Evolutionary conservation across 2,113 vertebrate species (phyloP), one percentile per base, ranked within the genome.

Genomic region (Bujurquina vittata): DNA sequence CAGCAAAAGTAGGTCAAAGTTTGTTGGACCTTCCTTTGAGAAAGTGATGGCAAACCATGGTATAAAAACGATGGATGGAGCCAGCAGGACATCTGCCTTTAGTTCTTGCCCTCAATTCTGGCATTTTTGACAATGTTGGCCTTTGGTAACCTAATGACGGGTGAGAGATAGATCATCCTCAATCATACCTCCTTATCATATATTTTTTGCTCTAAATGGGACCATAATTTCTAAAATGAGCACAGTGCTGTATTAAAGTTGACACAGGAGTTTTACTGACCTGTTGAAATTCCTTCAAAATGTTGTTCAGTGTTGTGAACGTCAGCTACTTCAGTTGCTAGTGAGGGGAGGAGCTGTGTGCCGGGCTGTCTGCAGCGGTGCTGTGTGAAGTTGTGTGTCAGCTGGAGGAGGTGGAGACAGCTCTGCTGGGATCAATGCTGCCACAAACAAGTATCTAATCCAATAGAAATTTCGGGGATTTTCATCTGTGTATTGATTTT

Each of bases 1-100:
- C 56, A 65, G 49, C 58, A 17, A 74, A 89, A 46, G 59, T 35
- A 80, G 43, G 58, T 61, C 60, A 29, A 35, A 57, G 59, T 77
- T 80, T 22, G 31, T 72, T 14, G 1, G 17, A 26, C 3, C 1
- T 79, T 18, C 73, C 22, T 54, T 37, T 54, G 80, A 72, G 55
- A 12, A 46, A 57, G 76, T 73, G 18, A 29, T 67, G 29, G 3
- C 7, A 15, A 83, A 65, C 14, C 52, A 40, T 7, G 37, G 1
- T 49, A 17, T 49, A 17, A 49, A 49, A 49, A 37, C 9, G 46
- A 54, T 72, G 46, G 46, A 33, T 72, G 52, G 26, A 72, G 46
- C 23, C 65, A 52, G 65, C 10, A 49, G 29, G 23, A 69, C 67
- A 52, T 72, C 67, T 17, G 17, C 26, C 17, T 54, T 72, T 33